phyloP scores from a whole-genome alignment of 2,888 invertebrate species.

The Thera britannica region DNA sequence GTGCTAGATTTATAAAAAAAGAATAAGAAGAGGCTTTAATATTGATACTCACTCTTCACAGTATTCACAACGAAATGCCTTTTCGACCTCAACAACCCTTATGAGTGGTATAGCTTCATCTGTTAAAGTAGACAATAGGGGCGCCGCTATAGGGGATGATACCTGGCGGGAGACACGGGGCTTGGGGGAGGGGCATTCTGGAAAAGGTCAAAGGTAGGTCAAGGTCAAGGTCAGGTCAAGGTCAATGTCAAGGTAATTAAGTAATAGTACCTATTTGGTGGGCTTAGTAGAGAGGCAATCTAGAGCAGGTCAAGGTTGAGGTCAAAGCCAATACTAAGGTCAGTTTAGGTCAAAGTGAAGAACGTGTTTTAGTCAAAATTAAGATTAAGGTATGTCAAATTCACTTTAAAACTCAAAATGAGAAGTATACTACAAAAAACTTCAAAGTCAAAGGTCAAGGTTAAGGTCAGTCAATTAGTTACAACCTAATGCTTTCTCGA shows the following conservation, averaged over 20 bases:
- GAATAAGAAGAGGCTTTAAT: no score
- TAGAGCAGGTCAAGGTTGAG: no score
- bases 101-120: slow-evolving; percentile 61
- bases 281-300: no score
- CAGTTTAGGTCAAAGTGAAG: no score
- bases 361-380: no score
- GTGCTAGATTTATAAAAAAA: no score
- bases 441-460: not conserved
- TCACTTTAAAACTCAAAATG: no score
- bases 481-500: no score
- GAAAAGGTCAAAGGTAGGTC: not conserved
- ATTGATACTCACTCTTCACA: slow-evolving; percentile 75
- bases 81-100: slow-evolving; percentile 73
- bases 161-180: slow-evolving; percentile 58
- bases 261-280: no score
- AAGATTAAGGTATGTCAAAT: no score
- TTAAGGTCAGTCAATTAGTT: not conserved
- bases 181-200: slow-evolving; percentile 61
- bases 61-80: slow-evolving; percentile 82
- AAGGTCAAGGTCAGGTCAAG: slow-evolving; percentile 3
- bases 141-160: slow-evolving; percentile 48
- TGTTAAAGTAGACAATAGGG: slow-evolving; percentile 53
- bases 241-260: not conserved
- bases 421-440: no score
- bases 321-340: no score